Evolutionary conservation across 2,888 invertebrate genomes (phyloP).

Genomic region (Philhelius pedissequus): DNA sequence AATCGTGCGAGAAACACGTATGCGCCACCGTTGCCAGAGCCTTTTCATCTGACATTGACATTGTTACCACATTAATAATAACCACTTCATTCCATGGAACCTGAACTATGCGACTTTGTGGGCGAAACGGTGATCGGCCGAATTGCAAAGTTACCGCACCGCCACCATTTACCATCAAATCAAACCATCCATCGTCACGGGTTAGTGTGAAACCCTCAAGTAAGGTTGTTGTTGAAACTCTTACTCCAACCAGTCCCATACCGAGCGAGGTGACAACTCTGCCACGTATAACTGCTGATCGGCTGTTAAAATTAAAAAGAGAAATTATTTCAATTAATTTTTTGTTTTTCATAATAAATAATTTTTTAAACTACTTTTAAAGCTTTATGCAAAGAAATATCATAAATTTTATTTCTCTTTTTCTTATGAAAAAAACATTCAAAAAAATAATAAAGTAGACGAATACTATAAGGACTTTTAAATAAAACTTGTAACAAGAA

Average conservation of each 20-base stretch:
- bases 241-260: slow-evolving; percentile 95
- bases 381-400: slow-evolving; percentile 35
- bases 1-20: slow-evolving; percentile 92
- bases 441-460: slow-evolving; percentile 39
- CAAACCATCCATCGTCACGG: slow-evolving; percentile 96
- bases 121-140: slow-evolving; percentile 93
- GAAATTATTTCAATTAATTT: slow-evolving; percentile 17
- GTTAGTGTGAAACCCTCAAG: slow-evolving; percentile 97
- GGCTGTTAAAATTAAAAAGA: slow-evolving; percentile 82
- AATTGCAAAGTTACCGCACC: slow-evolving; percentile 97
- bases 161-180: slow-evolving; percentile 99
- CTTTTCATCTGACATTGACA: slow-evolving; percentile 91
- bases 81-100: slow-evolving; percentile 99
- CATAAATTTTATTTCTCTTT: neutral
- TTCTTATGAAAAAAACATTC: slow-evolving; percentile 44
- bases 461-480: slow-evolving; percentile 45
- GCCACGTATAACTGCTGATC: slow-evolving; percentile 97
- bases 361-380: slow-evolving; percentile 34
- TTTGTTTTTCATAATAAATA: neutral
- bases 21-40: slow-evolving; percentile 83
- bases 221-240: slow-evolving; percentile 96
- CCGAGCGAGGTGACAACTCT: slow-evolving; percentile 94
- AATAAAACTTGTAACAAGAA: slow-evolving; percentile 50
- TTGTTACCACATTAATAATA: slow-evolving; percentile 91
- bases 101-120: slow-evolving; percentile 91